These are phyloP conservation scores for Itoplectis maculator DNA, from an alignment of 2,888 invertebrate genomes.

Conservation along the genomic window DNA sequence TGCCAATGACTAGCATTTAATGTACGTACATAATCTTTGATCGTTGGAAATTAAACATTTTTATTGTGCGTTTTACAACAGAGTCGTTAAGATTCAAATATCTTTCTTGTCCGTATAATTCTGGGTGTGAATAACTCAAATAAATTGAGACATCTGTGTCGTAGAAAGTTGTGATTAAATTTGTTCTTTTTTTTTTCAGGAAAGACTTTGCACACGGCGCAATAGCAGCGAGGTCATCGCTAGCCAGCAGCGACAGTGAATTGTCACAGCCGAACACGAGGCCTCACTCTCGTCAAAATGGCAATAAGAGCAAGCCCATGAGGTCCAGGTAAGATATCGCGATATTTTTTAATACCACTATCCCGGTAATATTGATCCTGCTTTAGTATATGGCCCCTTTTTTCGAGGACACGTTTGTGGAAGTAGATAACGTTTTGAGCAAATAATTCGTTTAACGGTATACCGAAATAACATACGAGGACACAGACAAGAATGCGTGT, in stretches of 20 bases:
- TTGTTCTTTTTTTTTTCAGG: constrained; percentile 68
- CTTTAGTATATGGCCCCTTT: constrained; percentile 20
- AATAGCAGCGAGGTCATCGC: constrained; percentile 83
- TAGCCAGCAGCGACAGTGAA: constrained; percentile 86
- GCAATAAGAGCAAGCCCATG: constrained; percentile 75
- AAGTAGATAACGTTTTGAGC: constrained; percentile 6
- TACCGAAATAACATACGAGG: constrained; percentile 24
- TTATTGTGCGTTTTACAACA: background rate
- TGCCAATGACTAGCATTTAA: background rate
- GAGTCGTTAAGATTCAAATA: no score
- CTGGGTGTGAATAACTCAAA: no score
- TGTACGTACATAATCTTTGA: background rate
- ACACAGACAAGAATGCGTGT: constrained; percentile 27
- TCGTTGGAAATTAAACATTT: background rate
- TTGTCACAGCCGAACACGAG: constrained; percentile 84
- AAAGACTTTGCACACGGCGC: constrained; percentile 90
- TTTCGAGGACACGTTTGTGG: background rate
- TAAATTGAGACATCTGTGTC: no score
- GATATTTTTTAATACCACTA: constrained; percentile 9
- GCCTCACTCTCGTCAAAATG: constrained; percentile 81
- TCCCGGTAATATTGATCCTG: constrained; percentile 8
- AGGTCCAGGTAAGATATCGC: constrained; percentile 76
- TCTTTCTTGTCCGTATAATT: no score
- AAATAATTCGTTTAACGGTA: constrained; percentile 21
- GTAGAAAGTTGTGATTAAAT: background rate